Conservation (phyloP, 1,140 invertebrate genomes). For the Trichoplusia ni region DNA sequence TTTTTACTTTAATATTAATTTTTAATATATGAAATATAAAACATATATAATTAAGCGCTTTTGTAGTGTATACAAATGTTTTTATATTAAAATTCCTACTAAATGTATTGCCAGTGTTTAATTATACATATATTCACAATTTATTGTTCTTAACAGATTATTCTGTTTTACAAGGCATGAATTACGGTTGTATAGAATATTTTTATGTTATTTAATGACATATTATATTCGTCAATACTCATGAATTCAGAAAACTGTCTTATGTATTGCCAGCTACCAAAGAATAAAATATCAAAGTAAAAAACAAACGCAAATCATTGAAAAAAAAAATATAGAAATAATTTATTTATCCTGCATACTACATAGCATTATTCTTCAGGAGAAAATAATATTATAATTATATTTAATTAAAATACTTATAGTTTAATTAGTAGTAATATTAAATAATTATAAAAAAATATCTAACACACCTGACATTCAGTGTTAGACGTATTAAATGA, state of each 20-base stretch:
- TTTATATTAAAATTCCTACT: too few species aligned
- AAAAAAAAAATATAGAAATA: background rate
- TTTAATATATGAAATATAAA: background rate
- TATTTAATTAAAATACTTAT: slow-evolving; percentile 23
- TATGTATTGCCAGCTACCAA: slow-evolving; percentile 8
- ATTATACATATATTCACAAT: too few species aligned
- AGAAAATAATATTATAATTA: slow-evolving; percentile 9
- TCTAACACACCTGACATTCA: too few species aligned
- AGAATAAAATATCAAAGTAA: slow-evolving; percentile 19
- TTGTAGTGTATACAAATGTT: too few species aligned
- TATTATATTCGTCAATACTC: too few species aligned
- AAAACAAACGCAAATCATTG: slow-evolving; percentile 6
- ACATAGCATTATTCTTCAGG: background rate
- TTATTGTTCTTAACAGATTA: too few species aligned
- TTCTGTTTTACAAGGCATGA: too few species aligned
- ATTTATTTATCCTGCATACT: slow-evolving; percentile 19
- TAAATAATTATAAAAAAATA: background rate
- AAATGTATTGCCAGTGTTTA: too few species aligned
- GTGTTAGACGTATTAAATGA: background rate
- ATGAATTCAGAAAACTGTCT: too few species aligned
- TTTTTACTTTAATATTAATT: slow-evolving; percentile 13
- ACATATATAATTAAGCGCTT: too few species aligned
- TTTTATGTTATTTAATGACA: too few species aligned
- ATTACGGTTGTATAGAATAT: too few species aligned
- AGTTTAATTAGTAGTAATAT: slow-evolving; percentile 4